These are phyloP conservation scores for Incurvaria masculella DNA, from an alignment of 2,888 invertebrate species.

Conservation along the genomic window DNA sequence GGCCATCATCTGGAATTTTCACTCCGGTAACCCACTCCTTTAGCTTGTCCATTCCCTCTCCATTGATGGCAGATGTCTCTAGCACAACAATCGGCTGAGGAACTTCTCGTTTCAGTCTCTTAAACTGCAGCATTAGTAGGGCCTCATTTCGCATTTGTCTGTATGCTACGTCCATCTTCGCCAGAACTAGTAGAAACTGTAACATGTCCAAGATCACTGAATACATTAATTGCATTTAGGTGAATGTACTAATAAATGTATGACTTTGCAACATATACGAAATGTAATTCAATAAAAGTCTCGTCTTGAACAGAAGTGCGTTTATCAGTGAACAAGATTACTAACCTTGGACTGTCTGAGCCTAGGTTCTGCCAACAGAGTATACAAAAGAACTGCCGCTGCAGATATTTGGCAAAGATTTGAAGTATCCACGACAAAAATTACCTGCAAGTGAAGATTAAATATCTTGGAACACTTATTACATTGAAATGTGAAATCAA, in stretches of 20 bases:
- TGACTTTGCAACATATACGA: no score
- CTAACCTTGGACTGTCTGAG: conserved; percentile 63
- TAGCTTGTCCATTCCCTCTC: conserved; percentile 66
- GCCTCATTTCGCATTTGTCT: conserved; percentile 86
- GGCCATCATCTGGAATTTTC: background rate
- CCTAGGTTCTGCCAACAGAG: conserved; percentile 69
- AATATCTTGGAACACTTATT: background rate
- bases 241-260: background rate
- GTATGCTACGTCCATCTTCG: conserved; percentile 85
- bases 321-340: no score
- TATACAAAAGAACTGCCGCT: conserved; percentile 76
- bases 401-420: conserved; percentile 85
- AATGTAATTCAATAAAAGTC: no score
- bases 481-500: background rate
- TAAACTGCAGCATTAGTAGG: conserved; percentile 74
- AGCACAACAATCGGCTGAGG: conserved; percentile 64
- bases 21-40: conserved; percentile 21
- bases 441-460: conserved; percentile 39
- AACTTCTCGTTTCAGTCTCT: conserved; percentile 66
- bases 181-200: conserved; percentile 67
- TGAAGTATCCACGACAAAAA: conserved; percentile 81
- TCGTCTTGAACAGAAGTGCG: no score
- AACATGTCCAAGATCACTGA: conserved; percentile 19
- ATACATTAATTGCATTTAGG: background rate
- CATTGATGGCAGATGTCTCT: conserved; percentile 72